phyloP scores from a whole-genome alignment of 1,140 invertebrate species.

The Manduca sexta region DNA sequence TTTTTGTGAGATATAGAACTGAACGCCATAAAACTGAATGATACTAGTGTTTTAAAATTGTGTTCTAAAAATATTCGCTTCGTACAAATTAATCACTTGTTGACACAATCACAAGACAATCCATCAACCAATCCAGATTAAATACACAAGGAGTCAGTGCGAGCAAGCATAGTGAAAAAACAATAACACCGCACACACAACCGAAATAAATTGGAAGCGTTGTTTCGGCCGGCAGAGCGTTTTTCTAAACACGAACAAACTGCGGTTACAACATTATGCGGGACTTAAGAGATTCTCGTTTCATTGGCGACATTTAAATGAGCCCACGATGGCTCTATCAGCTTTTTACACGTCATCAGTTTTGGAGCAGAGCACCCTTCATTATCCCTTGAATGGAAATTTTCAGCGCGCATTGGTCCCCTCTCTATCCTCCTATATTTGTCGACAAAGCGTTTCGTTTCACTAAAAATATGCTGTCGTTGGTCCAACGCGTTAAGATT shows the following conservation, averaged over 20 bases:
- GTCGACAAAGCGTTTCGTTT: constrained; percentile 23
- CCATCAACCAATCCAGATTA: too few relatives aligned
- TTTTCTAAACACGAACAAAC: neutral
- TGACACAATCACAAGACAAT: too few relatives aligned
- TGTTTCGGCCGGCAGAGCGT: too few relatives aligned
- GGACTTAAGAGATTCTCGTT: constrained; percentile 27
- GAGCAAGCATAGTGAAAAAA: too few relatives aligned
- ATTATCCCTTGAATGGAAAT: constrained; percentile 31
- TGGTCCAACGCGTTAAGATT: constrained; percentile 11
- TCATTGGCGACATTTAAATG: constrained; percentile 41
- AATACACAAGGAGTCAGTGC: too few relatives aligned
- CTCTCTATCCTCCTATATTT: constrained; percentile 12
- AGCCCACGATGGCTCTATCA: constrained; percentile 43
- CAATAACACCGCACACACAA: too few relatives aligned
- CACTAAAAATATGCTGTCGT: constrained; percentile 17
- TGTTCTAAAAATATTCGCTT: too few relatives aligned
- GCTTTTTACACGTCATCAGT: constrained; percentile 53
- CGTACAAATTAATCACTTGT: too few relatives aligned
- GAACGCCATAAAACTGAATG: too few relatives aligned
- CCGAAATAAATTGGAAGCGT: too few relatives aligned
- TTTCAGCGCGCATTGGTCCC: constrained; percentile 16
- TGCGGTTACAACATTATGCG: constrained; percentile 10
- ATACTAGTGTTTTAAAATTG: too few relatives aligned
- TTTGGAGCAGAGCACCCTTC: constrained; percentile 39
- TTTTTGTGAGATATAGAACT: too few relatives aligned